Conservation (phyloP, 2,888 invertebrate species). For the Lissocephala sabroskyi region DNA sequence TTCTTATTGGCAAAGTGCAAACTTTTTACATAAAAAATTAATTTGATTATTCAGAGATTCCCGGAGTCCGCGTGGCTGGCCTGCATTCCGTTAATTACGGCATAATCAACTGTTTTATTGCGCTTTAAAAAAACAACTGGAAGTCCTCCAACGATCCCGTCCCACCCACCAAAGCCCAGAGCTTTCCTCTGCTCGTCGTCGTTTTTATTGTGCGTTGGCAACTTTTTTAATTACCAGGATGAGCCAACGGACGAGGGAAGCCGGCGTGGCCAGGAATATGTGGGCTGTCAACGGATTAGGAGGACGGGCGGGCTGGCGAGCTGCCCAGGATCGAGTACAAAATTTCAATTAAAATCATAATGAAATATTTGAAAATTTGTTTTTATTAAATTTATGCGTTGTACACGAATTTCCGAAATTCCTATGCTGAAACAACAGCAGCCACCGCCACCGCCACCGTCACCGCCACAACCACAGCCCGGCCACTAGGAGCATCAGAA, state of each 20-base stretch:
- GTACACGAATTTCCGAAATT: slow-evolving; percentile 52
- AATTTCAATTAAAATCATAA: slow-evolving; percentile 66
- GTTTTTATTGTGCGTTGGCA: slow-evolving; percentile 20
- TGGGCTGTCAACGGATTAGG: slow-evolving; percentile 1
- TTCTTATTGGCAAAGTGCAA: slow-evolving; percentile 51
- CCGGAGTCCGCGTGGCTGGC: not conserved
- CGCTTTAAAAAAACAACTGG: slow-evolving; percentile 35
- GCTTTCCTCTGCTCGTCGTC: no score
- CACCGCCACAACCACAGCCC: slow-evolving; percentile 1
- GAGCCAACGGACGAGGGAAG: not conserved
- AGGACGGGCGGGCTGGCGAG: not conserved
- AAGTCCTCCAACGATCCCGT: not conserved
- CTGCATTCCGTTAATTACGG: slow-evolving; percentile 52
- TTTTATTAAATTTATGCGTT: slow-evolving; percentile 54
- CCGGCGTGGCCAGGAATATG: not conserved
- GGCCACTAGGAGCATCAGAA: slow-evolving; percentile 37
- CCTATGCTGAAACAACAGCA: slow-evolving; percentile 22
- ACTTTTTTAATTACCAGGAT: slow-evolving; percentile 60
- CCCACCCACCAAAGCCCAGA: not conserved
- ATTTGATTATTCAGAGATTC: slow-evolving; percentile 47
- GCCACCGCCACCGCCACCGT: not conserved
- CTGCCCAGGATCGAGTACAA: slow-evolving; percentile 14
- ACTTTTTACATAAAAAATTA: slow-evolving; percentile 61
- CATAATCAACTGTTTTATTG: slow-evolving; percentile 63
- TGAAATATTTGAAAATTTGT: slow-evolving; percentile 61